Percentiles rank a stretch among this genome's conserved stretches.
These are phyloP conservation scores for Aurelia sp. DNA, from an alignment of 30 jellyfish, hydroid and myxozoan species.

Conservation along the genomic window DNA sequence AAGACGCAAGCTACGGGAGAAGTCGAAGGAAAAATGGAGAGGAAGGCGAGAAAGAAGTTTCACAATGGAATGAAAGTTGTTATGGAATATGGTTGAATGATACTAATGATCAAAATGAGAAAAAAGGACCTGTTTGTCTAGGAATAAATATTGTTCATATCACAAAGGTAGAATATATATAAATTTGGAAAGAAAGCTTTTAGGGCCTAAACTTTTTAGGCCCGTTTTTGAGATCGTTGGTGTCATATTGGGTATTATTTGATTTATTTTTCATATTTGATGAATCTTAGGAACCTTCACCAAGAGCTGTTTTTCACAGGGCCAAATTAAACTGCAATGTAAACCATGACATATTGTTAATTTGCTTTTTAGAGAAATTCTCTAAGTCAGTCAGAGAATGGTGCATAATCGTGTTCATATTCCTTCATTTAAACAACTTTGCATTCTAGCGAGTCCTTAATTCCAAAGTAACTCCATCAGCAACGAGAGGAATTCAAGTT, in stretches of 20 bases:
- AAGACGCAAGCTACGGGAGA: slow-evolving; percentile 33
- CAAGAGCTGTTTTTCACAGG: too few species aligned
- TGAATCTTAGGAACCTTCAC: too few species aligned
- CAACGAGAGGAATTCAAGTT: slow-evolving; percentile 67
- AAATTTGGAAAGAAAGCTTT: too few species aligned
- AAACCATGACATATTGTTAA: too few species aligned
- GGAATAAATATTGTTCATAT: slow-evolving; percentile 66
- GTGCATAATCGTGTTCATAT: too few species aligned
- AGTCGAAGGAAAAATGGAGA: slow-evolving; percentile 9
- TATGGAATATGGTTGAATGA: slow-evolving; percentile 65
- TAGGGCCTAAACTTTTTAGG: too few species aligned
- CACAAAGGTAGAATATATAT: slow-evolving; percentile 49
- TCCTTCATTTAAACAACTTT: neutral
- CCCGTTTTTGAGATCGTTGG: neutral
- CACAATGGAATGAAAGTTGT: slow-evolving; percentile 67
- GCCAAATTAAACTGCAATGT: too few species aligned
- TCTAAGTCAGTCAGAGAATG: too few species aligned
- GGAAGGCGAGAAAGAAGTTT: slow-evolving; percentile 26
- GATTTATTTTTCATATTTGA: too few species aligned
- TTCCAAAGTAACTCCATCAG: slow-evolving; percentile 61
- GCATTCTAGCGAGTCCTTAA: slow-evolving; percentile 30
- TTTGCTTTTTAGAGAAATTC: too few species aligned
- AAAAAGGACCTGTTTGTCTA: slow-evolving; percentile 26
- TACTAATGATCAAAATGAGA: neutral
- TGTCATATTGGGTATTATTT: too few species aligned